Conservation (phyloP, 1,140 invertebrate genomes). For the Nymphalis io region DNA sequence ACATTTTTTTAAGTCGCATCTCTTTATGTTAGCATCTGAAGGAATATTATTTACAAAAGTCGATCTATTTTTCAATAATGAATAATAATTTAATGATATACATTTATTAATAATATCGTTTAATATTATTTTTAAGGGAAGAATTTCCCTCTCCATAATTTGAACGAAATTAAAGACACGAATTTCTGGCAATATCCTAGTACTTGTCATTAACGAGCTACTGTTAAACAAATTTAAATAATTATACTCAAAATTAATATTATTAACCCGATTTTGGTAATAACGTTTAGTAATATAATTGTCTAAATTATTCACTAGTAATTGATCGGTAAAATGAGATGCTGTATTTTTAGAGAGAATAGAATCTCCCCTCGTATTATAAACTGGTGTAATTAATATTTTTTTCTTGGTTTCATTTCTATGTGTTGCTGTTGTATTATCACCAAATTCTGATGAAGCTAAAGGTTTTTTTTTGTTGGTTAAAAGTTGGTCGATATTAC, state of each 20-base stretch:
- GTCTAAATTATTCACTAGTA: background rate
- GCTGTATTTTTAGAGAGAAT: background rate
- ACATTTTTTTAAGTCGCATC: constrained; percentile 29
- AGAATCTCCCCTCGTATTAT: background rate
- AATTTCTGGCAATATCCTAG: constrained; percentile 39
- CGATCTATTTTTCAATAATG: constrained; percentile 8
- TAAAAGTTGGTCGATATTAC: background rate
- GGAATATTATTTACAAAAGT: constrained; percentile 2
- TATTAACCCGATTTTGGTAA: background rate
- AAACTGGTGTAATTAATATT: background rate
- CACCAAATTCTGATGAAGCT: background rate
- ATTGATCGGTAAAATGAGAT: background rate
- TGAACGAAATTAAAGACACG: constrained; percentile 51
- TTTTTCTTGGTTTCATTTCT: background rate
- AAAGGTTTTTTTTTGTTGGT: background rate
- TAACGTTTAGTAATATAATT: background rate
- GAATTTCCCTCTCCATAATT: constrained; percentile 59
- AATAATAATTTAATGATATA: constrained; percentile 43
- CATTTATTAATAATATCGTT: constrained; percentile 59
- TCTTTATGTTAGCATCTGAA: constrained; percentile 20
- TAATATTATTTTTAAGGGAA: constrained; percentile 56
- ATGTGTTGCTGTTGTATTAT: background rate
- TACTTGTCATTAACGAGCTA: background rate
- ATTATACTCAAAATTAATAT: background rate
- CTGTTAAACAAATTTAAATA: background rate